phyloP scores from a whole-genome alignment of 2,797 vertebrate genomes.

The Micromesistius poutassou region DNA sequence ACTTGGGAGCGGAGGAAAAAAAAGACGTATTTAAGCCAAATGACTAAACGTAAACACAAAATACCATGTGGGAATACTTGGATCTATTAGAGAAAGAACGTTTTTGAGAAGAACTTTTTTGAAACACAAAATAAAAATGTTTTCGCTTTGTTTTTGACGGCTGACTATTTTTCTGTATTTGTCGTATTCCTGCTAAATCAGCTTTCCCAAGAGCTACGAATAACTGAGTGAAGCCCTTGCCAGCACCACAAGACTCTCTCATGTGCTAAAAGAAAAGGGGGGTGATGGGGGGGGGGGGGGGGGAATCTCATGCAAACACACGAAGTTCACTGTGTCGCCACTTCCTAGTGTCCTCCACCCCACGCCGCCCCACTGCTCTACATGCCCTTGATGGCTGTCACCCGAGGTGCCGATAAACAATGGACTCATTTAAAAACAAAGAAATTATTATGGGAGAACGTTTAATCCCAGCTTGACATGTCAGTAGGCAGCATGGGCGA shows the following conservation, averaged over 20 bases:
- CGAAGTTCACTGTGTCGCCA: constrained; percentile 36
- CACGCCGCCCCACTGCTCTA: constrained; percentile 26
- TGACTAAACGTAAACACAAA: not conserved
- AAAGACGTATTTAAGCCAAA: not conserved
- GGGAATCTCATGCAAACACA: constrained; percentile 30
- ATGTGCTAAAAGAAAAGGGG: constrained; percentile 39
- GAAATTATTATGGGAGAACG: constrained; percentile 68
- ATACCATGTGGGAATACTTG: not conserved
- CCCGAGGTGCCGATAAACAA: constrained; percentile 69
- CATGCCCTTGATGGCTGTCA: constrained; percentile 63
- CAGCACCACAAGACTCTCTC: constrained; percentile 19
- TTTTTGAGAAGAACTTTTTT: too few relatives aligned
- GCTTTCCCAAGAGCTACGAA: constrained; percentile 15
- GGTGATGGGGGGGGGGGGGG: constrained; percentile 42
- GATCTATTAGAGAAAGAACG: not conserved
- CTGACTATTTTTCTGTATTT: not conserved
- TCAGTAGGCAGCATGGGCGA: constrained; percentile 67
- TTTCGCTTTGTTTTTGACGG: not conserved
- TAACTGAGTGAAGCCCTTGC: not conserved
- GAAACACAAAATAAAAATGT: not conserved
- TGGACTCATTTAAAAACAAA: constrained; percentile 75
- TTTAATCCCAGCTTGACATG: constrained; percentile 75
- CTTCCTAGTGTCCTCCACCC: constrained; percentile 31
- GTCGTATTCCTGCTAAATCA: not conserved
- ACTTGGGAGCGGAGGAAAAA: not conserved